These are phyloP conservation scores for Dunckerocampus dactyliophorus DNA, from an alignment of 2,113 vertebrate species.

Conservation along the genomic window DNA sequence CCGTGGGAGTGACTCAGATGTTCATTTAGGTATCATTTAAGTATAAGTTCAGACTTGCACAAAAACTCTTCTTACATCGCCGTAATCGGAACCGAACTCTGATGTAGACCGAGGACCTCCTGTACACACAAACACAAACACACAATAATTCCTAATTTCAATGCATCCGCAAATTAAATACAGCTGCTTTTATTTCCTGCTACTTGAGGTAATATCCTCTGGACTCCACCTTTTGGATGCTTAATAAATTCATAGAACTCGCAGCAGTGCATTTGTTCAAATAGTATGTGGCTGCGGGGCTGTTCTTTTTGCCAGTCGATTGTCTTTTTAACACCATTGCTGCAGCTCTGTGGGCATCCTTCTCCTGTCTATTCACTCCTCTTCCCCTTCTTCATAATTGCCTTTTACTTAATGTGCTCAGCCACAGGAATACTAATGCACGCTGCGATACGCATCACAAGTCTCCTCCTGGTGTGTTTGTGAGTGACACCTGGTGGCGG, in stretches of 20 bases:
- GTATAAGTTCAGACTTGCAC: too few species aligned
- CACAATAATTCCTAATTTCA: conserved; percentile 30
- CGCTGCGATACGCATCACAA: conserved; percentile 50
- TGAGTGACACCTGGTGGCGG: conserved; percentile 69
- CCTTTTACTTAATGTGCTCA: conserved; percentile 74
- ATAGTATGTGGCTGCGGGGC: conserved; percentile 46
- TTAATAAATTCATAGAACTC: conserved; percentile 60
- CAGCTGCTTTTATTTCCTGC: conserved; percentile 37
- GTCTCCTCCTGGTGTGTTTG: conserved; percentile 22
- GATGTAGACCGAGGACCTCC: too few species aligned
- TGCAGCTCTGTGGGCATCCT: conserved; percentile 63
- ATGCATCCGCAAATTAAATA: conserved; percentile 20
- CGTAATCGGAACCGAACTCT: too few species aligned
- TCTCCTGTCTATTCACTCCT: conserved; percentile 49
- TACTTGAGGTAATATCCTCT: conserved; percentile 38
- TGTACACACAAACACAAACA: conserved; percentile 16
- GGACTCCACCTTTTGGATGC: conserved; percentile 41
- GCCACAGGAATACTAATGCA: conserved; percentile 69
- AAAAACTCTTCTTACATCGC: too few species aligned
- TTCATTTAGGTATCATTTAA: too few species aligned
- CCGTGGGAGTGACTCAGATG: too few species aligned
- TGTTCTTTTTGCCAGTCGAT: conserved; percentile 36
- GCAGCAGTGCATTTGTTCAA: conserved; percentile 52
- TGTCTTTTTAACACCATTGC: conserved; percentile 54
- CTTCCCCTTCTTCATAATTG: conserved; percentile 72